These are phyloP conservation scores for Anableps anableps DNA, from an alignment of 2,797 vertebrate species.

Conservation along the genomic window DNA sequence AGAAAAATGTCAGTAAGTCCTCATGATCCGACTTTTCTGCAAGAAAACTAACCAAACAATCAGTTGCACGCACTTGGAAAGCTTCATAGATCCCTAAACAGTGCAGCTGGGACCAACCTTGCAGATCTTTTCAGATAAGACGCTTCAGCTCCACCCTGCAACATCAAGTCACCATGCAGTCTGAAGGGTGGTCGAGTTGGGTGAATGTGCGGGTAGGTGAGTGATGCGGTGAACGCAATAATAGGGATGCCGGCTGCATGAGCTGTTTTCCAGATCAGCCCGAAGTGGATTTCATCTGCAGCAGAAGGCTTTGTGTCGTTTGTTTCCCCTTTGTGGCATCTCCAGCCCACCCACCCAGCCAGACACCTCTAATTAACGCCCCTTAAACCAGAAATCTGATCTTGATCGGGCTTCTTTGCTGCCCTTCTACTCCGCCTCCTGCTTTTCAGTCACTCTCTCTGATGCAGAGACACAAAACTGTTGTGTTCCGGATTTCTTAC, in stretches of 20 bases:
- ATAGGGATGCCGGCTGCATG: constrained; percentile 35
- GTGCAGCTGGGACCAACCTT: constrained; percentile 17
- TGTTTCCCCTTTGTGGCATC: constrained; percentile 21
- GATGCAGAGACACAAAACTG: constrained; percentile 57
- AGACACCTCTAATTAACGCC: constrained; percentile 50
- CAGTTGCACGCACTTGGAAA: not conserved
- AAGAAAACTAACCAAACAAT: not conserved
- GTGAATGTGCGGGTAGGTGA: constrained; percentile 4
- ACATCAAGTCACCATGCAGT: constrained; percentile 36
- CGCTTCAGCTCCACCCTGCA: constrained; percentile 59
- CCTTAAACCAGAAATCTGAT: constrained; percentile 34
- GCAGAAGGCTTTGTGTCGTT: constrained; percentile 39
- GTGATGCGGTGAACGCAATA: constrained; percentile 31
- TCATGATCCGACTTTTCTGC: constrained; percentile 18
- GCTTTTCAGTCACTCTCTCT: constrained; percentile 51
- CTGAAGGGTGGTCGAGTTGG: constrained; percentile 40
- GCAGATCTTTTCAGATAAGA: constrained; percentile 6
- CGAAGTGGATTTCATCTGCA: constrained; percentile 53
- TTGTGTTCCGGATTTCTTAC: not conserved
- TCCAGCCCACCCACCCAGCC: constrained; percentile 32
- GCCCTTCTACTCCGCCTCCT: constrained; percentile 4
- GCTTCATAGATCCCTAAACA: constrained; percentile 44
- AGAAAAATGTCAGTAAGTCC: constrained; percentile 22
- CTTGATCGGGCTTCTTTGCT: not conserved
- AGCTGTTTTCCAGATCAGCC: constrained; percentile 24